phyloP scores from a whole-genome alignment of 1,140 invertebrate genomes.

The Drepana arcuata region DNA sequence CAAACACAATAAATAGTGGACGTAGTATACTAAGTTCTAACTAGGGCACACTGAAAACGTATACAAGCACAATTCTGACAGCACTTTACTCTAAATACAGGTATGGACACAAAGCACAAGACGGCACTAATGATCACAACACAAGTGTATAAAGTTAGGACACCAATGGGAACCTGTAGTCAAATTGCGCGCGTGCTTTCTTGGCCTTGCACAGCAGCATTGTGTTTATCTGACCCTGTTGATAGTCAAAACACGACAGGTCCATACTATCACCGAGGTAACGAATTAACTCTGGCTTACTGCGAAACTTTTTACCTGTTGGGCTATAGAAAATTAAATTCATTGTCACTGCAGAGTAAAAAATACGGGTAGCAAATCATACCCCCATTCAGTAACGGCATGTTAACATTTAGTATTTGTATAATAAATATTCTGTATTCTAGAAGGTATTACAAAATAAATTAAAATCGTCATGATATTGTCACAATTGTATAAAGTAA shows the following conservation, averaged over 20 bases:
- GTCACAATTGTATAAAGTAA: too few relatives aligned
- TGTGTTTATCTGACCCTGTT: slow-evolving; percentile 82
- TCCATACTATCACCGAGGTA: slow-evolving; percentile 85
- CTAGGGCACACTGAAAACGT: slow-evolving; percentile 22
- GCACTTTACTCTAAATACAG: slow-evolving; percentile 34
- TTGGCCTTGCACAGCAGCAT: slow-evolving; percentile 76
- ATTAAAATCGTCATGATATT: too few relatives aligned
- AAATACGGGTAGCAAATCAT: slow-evolving; percentile 9
- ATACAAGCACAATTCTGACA: slow-evolving; percentile 32
- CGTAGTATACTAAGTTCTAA: too few relatives aligned
- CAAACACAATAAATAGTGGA: too few relatives aligned
- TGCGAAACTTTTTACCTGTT: slow-evolving; percentile 85
- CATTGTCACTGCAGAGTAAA: too few relatives aligned
- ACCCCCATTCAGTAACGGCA: slow-evolving; percentile 29
- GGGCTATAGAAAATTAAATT: slow-evolving; percentile 74
- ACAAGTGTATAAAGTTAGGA: slow-evolving; percentile 56
- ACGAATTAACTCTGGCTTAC: slow-evolving; percentile 85
- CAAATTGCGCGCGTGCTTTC: slow-evolving; percentile 76
- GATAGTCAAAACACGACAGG: slow-evolving; percentile 87
- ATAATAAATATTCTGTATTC: too few relatives aligned
- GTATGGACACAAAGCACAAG: slow-evolving; percentile 51
- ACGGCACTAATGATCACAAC: slow-evolving; percentile 64
- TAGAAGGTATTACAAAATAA: too few relatives aligned
- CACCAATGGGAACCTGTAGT: slow-evolving; percentile 75
- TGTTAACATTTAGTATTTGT: too few relatives aligned